These are phyloP conservation scores for Hirtodrosophila duncani DNA, from an alignment of 2,888 invertebrate species.

Conservation along the genomic window DNA sequence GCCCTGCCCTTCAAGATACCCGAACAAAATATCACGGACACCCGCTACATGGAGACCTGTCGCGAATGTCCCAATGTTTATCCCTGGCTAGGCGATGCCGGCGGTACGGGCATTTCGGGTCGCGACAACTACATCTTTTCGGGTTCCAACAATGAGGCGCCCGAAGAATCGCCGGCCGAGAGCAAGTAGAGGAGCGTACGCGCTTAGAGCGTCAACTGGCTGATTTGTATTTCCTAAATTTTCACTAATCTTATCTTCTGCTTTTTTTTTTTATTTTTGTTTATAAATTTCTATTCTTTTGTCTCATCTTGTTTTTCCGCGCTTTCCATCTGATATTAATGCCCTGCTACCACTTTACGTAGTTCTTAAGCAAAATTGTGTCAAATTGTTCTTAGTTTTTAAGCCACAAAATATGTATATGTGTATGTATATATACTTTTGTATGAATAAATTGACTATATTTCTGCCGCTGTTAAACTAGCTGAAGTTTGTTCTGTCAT, in stretches of 20 bases:
- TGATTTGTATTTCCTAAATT: constrained; percentile 1
- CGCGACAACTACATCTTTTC: constrained; percentile 85
- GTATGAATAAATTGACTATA: constrained; percentile 56
- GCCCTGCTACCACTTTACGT: constrained; percentile 27
- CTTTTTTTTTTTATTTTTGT: constrained; percentile 1
- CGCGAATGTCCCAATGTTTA: constrained; percentile 89
- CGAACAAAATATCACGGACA: constrained; percentile 87
- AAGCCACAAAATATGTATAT: constrained; percentile 32
- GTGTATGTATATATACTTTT: constrained; percentile 36
- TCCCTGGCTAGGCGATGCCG: constrained; percentile 93
- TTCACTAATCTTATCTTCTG: constrained; percentile 20
- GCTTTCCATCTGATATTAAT: too few species aligned
- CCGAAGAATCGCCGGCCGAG: constrained; percentile 14
- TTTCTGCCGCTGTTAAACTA: too few species aligned
- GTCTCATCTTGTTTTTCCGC: neutral
- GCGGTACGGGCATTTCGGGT: constrained; percentile 88
- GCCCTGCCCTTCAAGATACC: constrained; percentile 88
- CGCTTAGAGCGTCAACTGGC: neutral
- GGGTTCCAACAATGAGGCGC: constrained; percentile 31
- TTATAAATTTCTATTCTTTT: constrained; percentile 1
- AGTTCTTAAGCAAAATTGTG: constrained; percentile 58
- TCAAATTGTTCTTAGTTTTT: constrained; percentile 58
- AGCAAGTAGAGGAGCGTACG: constrained; percentile 20
- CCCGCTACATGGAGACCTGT: constrained; percentile 93
- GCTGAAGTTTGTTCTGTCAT: too few species aligned